Evolutionary conservation across 2,797 vertebrate genomes (phyloP).

Genomic region (Rallus crepitans): DNA sequence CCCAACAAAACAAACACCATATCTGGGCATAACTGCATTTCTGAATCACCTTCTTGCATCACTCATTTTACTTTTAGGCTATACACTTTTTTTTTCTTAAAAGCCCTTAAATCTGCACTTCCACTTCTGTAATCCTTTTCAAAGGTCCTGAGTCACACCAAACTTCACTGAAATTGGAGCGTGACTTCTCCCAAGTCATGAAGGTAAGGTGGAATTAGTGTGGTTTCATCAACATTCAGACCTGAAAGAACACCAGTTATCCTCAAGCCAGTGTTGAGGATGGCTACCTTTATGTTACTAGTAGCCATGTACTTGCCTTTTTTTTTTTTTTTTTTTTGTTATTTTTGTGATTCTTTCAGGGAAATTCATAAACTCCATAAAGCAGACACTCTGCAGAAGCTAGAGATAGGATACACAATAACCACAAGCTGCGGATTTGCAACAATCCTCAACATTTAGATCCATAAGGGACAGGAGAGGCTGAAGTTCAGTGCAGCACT

Average conservation of each 20-base stretch:
- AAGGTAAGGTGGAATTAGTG: not conserved
- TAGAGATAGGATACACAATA: not conserved
- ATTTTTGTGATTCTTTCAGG: not conserved
- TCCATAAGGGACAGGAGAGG: accelerated
- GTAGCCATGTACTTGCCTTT: not conserved
- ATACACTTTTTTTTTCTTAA: not conserved
- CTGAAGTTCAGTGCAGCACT: not conserved
- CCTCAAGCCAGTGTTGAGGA: not conserved
- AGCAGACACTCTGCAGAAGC: not conserved
- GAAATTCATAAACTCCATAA: not conserved
- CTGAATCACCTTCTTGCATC: not conserved
- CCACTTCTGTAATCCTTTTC: not conserved
- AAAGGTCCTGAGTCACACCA: not conserved
- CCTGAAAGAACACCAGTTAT: not conserved
- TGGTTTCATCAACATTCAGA: not conserved
- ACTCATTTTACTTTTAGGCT: not conserved
- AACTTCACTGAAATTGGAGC: accelerated
- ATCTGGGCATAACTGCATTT: not conserved
- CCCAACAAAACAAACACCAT: not conserved
- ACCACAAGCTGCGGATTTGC: not conserved
- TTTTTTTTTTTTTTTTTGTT: not conserved
- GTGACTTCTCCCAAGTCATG: not conserved
- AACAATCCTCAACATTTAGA: not conserved
- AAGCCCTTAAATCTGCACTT: not conserved
- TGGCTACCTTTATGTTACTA: not conserved